phyloP scores from a whole-genome alignment of 2,888 invertebrate species.

The Athalia circularis region DNA sequence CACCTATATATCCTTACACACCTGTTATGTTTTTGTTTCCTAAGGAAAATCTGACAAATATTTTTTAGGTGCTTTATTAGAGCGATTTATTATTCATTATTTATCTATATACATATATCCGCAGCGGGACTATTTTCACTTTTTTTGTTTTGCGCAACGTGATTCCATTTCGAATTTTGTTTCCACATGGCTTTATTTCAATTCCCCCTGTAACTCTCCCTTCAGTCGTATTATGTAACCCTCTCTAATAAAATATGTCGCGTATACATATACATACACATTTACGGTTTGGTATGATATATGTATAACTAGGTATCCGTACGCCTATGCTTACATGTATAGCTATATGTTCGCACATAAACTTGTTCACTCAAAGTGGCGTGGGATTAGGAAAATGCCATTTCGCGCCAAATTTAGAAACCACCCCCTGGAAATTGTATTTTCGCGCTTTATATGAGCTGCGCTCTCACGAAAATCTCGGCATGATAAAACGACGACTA shows the following conservation, averaged over 20 bases:
- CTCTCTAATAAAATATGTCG: constrained; percentile 13
- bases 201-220: not conserved
- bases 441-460: not conserved
- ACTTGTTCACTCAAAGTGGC: constrained; percentile 33
- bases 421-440: constrained; percentile 30
- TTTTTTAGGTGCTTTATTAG: not conserved
- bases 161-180: constrained; percentile 13
- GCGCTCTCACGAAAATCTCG: constrained; percentile 2
- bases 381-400: constrained; percentile 43
- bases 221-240: constrained; percentile 1
- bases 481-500: not conserved
- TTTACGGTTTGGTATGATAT: not conserved
- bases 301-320: not conserved
- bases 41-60: constrained; percentile 20
- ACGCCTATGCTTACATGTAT: not conserved
- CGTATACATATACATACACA: not conserved
- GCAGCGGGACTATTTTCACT: not conserved
- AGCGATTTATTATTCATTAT: constrained; percentile 28
- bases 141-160: not conserved
- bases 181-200: constrained; percentile 5
- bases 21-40: constrained; percentile 17
- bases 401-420: constrained; percentile 39
- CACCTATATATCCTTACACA: constrained; percentile 6
- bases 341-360: not conserved
- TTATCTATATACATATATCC: not conserved